These are phyloP conservation scores for Zingel zingel DNA, from an alignment of 2,113 vertebrate genomes.

Conservation along the genomic window DNA sequence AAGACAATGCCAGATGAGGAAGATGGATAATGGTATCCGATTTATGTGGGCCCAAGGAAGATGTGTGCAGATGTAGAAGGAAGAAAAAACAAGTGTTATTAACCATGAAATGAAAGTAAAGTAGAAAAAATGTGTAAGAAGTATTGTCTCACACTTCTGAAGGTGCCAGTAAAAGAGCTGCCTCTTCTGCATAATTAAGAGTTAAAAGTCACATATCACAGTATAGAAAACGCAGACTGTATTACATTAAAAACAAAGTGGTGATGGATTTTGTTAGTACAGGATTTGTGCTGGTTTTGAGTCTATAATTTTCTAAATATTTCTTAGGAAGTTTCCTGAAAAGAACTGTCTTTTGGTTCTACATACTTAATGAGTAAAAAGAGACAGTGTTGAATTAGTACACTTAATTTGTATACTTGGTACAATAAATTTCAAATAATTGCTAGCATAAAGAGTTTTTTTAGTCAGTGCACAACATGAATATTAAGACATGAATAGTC, in stretches of 20 bases:
- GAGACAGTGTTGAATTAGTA: neutral
- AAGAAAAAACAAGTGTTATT: neutral
- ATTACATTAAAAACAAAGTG: neutral
- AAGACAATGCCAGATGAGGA: conserved; percentile 8
- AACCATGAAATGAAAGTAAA: neutral
- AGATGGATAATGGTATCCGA: neutral
- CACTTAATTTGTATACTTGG: neutral
- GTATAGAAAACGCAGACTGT: neutral
- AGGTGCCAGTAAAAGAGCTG: conserved; percentile 45
- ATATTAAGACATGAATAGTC: neutral
- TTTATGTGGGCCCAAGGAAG: neutral
- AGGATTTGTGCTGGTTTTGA: neutral
- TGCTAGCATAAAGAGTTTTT: neutral
- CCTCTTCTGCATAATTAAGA: conserved; percentile 34
- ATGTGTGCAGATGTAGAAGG: neutral
- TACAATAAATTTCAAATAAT: neutral
- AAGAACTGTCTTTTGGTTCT: neutral
- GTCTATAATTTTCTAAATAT: neutral
- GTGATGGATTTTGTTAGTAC: neutral
- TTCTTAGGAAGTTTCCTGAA: neutral
- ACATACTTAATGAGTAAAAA: neutral
- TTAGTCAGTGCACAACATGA: neutral
- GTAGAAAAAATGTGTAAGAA: conserved; percentile 20
- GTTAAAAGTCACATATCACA: conserved; percentile 2
- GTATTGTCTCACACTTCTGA: conserved; percentile 22